Conservation (phyloP, 1,140 invertebrate species). For the Scaptodrosophila lebanonensis region DNA sequence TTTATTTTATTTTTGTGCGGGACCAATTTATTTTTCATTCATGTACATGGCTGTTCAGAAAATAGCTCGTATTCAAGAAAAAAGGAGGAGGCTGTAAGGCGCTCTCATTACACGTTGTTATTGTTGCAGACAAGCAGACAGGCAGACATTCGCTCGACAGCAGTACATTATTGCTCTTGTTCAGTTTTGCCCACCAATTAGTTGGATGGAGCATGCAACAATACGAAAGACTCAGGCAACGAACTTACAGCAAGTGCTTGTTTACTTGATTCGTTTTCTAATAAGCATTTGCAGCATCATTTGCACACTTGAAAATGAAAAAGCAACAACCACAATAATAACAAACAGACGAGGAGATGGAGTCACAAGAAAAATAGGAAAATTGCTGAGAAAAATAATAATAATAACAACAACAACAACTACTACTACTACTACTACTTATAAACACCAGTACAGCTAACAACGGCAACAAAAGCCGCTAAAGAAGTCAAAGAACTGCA, state of each 20-base stretch:
- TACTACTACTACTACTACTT: neutral
- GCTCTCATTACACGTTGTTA: conserved; percentile 72
- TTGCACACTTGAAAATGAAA: too few relatives aligned
- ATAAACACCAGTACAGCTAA: neutral
- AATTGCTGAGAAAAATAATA: conserved; percentile 11
- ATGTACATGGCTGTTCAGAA: conserved; percentile 30
- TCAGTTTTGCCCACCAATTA: conserved; percentile 71
- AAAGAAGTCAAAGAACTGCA: conserved; percentile 42
- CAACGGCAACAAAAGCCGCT: conserved; percentile 1
- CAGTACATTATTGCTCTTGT: conserved; percentile 71
- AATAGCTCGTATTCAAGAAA: conserved; percentile 28
- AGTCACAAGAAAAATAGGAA: neutral
- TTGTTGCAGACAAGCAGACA: conserved; percentile 43
- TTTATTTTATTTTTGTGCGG: too few relatives aligned
- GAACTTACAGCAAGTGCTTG: conserved; percentile 16
- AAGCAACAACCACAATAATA: neutral
- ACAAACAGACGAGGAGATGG: neutral
- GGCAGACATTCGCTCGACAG: conserved; percentile 27
- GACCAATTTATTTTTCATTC: conserved; percentile 66
- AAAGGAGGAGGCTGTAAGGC: conserved; percentile 50
- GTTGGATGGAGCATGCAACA: conserved; percentile 23
- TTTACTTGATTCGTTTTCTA: too few relatives aligned
- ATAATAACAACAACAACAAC: too few relatives aligned
- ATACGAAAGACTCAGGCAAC: conserved; percentile 53
- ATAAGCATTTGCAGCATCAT: neutral